A percentile compares a stretch with the other conserved stretches of the same genome.
Conservation (phyloP, 2,888 invertebrate genomes). For the Ichneumon xanthorius region DNA sequence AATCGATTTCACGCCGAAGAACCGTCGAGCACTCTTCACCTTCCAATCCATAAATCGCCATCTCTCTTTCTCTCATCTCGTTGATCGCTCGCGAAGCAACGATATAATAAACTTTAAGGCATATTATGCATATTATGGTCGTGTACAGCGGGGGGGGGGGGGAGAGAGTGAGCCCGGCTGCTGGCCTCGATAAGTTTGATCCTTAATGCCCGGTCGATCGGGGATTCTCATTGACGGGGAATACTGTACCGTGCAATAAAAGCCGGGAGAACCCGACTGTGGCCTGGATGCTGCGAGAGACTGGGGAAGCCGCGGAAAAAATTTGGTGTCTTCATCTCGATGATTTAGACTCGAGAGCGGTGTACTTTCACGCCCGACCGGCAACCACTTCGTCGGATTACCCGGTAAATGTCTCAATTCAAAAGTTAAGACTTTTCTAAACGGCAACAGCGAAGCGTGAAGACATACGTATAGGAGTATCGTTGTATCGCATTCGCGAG, state of each 20-base stretch:
- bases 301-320: not conserved
- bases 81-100: conserved; percentile 46
- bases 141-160: not conserved
- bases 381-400: conserved; percentile 23
- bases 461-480: conserved; percentile 1
- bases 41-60: conserved; percentile 63
- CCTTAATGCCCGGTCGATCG: conserved; percentile 45
- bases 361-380: conserved; percentile 43
- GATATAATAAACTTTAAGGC: conserved; percentile 82
- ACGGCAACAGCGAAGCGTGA: conserved; percentile 19
- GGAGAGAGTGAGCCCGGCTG: conserved; percentile 8
- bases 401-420: conserved; percentile 33
- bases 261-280: not conserved
- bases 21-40: conserved; percentile 40
- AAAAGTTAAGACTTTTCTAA: conserved; percentile 29
- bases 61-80: conserved; percentile 37
- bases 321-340: conserved; percentile 26
- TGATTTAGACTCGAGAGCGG: conserved; percentile 22
- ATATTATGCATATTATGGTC: conserved; percentile 80
- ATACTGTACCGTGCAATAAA: conserved; percentile 32
- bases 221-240: conserved; percentile 60
- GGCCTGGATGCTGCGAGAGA: not conserved
- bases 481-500: not conserved
- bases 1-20: conserved; percentile 69
- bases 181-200: conserved; percentile 61